Evolutionary conservation across 2,797 vertebrate genomes (phyloP).

Genomic region (Otolemur crassicaudatus): DNA sequence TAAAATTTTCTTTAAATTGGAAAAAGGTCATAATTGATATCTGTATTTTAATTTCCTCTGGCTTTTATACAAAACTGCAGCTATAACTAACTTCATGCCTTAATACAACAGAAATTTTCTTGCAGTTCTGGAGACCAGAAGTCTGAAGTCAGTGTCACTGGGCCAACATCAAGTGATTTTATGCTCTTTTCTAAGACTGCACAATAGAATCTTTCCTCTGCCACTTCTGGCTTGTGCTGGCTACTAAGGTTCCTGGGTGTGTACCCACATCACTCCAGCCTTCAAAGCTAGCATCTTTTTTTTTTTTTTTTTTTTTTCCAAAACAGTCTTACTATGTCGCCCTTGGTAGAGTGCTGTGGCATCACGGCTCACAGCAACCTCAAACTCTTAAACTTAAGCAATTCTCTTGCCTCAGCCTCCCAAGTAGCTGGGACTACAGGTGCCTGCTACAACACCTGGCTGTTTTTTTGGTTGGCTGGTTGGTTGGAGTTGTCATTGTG

Average conservation of each 20-base stretch:
- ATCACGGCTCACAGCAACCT: no score
- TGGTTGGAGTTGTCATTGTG: no score
- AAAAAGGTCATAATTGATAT: not conserved
- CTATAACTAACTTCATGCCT: not conserved
- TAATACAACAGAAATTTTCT: not conserved
- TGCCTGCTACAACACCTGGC: no score
- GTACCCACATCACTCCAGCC: not conserved
- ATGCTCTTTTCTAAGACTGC: not conserved
- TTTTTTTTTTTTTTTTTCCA: no score
- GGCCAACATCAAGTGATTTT: no score
- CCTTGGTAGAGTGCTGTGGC: no score
- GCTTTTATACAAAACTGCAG: not conserved
- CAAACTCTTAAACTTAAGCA: no score
- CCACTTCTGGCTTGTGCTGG: not conserved
- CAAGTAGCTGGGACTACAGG: no score
- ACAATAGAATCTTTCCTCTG: no score
- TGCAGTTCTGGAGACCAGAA: not conserved
- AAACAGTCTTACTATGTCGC: no score
- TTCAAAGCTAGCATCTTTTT: not conserved
- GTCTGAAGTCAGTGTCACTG: not conserved
- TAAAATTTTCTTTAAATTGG: conserved; percentile 17
- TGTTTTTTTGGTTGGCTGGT: no score
- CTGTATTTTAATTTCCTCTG: not conserved
- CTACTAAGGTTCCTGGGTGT: not conserved
- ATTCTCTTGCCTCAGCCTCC: no score